Evolutionary conservation across 1,140 invertebrate species (phyloP).

Genomic region (Drosophila mauritiana): DNA sequence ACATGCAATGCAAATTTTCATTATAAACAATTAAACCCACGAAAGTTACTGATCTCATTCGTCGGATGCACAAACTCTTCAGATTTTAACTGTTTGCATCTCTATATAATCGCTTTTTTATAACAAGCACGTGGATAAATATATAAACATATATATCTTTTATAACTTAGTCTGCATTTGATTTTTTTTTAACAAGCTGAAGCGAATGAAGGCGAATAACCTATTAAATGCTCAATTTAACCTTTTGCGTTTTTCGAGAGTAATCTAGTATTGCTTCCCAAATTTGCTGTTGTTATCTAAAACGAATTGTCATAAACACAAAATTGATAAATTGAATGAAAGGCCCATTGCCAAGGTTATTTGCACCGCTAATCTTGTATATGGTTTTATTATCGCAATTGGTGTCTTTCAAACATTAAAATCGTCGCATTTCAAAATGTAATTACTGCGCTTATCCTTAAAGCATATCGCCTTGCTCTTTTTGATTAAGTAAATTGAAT

Average conservation of each 20-base stretch:
- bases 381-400: neutral
- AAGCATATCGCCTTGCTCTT: neutral
- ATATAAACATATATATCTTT: no score
- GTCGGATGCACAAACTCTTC: no score
- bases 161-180: no score
- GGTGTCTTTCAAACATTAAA: neutral
- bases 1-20: neutral
- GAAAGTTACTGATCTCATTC: neutral
- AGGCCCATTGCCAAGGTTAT: constrained; percentile 2
- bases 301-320: constrained; percentile 5
- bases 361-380: constrained; percentile 3
- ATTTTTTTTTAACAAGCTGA: neutral
- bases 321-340: constrained; percentile 7
- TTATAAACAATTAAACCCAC: neutral
- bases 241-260: neutral
- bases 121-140: neutral
- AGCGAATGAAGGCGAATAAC: neutral
- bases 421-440: neutral
- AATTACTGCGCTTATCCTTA: neutral
- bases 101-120: no score
- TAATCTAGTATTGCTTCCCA: neutral
- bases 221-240: neutral
- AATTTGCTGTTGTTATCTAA: constrained; percentile 2
- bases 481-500: no score
- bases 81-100: neutral